Percentiles rank a stretch among this genome's conserved stretches.
phyloP scores from a whole-genome alignment of 2,888 invertebrate genomes.

The Didymodactylos carnosus region DNA sequence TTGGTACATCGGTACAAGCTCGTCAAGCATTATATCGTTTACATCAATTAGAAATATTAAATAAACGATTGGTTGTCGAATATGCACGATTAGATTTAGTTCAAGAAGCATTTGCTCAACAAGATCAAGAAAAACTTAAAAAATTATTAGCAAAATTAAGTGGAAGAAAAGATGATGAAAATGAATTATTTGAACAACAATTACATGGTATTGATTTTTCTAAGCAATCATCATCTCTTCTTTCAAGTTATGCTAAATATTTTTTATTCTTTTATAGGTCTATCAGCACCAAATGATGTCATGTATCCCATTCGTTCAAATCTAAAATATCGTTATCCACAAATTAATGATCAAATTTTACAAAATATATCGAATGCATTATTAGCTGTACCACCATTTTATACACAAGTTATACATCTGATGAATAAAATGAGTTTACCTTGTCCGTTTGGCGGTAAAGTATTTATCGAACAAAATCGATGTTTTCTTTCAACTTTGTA shows the following conservation, averaged over 20 bases:
- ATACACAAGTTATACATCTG: slow-evolving; percentile 56
- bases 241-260: no score
- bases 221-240: no score
- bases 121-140: no score
- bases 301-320: slow-evolving; percentile 30
- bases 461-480: neutral
- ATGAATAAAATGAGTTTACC: slow-evolving; percentile 85
- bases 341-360: slow-evolving; percentile 50
- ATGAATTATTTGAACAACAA: no score
- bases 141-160: no score
- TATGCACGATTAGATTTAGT: neutral
- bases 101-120: neutral
- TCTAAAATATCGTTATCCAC: slow-evolving; percentile 53
- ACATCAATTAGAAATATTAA: neutral
- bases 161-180: neutral
- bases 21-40: neutral
- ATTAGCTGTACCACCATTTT: slow-evolving; percentile 56
- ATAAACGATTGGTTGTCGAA: neutral
- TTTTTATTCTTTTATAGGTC: no score
- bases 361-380: slow-evolving; percentile 58
- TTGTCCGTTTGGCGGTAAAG: slow-evolving; percentile 42
- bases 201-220: neutral
- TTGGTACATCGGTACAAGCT: neutral
- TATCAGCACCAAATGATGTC: no score
- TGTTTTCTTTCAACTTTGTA: neutral